These are phyloP conservation scores for Lates calcarifer DNA, from an alignment of 2,113 vertebrate species.

Conservation along the genomic window DNA sequence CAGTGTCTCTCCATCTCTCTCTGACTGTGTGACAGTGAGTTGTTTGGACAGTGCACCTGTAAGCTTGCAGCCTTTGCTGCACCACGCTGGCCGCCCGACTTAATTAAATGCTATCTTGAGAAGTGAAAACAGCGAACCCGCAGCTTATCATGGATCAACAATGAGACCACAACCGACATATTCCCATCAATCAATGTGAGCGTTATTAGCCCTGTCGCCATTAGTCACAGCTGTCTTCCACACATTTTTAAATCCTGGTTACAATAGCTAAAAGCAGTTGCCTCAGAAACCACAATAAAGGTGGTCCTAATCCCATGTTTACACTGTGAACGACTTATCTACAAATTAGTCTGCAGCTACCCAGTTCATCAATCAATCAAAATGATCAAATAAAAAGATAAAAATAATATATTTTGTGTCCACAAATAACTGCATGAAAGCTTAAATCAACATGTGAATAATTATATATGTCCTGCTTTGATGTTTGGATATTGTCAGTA, in stretches of 20 bases:
- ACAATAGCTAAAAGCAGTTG: slow-evolving; percentile 3
- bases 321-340: background rate
- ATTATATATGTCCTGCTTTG: slow-evolving; percentile 3
- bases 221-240: slow-evolving; percentile 45
- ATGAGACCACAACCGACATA: slow-evolving; percentile 41
- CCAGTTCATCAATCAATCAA: background rate
- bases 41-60: slow-evolving; percentile 76
- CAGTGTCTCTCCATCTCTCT: slow-evolving; percentile 23
- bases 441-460: background rate
- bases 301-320: background rate
- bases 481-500: slow-evolving; percentile 10
- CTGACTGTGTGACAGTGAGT: slow-evolving; percentile 53
- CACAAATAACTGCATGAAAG: background rate
- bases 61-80: slow-evolving; percentile 51
- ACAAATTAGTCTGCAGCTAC: background rate
- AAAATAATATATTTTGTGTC: background rate
- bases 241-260: slow-evolving; percentile 17
- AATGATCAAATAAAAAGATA: background rate
- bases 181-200: slow-evolving; percentile 60
- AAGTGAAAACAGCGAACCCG: slow-evolving; percentile 43
- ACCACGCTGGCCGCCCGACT: slow-evolving; percentile 41
- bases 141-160: slow-evolving; percentile 68
- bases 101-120: slow-evolving; percentile 75
- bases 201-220: slow-evolving; percentile 53
- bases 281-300: slow-evolving; percentile 42